Percentiles rank a stretch among this genome's conserved stretches.
These are phyloP conservation scores for Plemyria rubiginata DNA, from an alignment of 2,888 invertebrate genomes.

Conservation along the genomic window DNA sequence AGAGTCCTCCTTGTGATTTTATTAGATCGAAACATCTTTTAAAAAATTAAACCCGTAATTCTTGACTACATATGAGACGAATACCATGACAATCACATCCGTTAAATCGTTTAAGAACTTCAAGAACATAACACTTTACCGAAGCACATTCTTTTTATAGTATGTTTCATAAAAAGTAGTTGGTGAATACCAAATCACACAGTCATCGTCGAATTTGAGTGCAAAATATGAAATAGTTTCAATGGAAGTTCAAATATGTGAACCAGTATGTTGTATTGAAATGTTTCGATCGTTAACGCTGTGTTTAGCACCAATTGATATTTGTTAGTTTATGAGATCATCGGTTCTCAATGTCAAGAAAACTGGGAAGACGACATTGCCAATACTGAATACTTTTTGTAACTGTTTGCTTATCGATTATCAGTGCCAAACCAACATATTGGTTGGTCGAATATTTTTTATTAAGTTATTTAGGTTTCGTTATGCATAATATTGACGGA, in stretches of 20 bases:
- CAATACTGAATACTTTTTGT: slow-evolving; percentile 23
- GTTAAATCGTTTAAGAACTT: too few species aligned
- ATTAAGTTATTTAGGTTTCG: too few species aligned
- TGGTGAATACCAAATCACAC: not conserved
- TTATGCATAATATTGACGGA: too few species aligned
- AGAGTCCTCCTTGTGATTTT: too few species aligned
- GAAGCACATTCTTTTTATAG: not conserved
- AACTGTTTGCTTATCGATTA: not conserved
- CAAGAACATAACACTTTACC: not conserved
- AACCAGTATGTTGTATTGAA: slow-evolving; percentile 26
- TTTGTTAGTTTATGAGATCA: slow-evolving; percentile 25
- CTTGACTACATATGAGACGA: too few species aligned
- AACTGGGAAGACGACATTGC: slow-evolving; percentile 25
- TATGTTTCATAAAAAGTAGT: not conserved
- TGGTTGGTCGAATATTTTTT: too few species aligned
- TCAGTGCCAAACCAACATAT: too few species aligned
- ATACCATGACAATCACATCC: too few species aligned
- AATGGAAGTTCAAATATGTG: slow-evolving; percentile 18
- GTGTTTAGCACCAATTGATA: slow-evolving; percentile 30
- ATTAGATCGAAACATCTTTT: too few species aligned
- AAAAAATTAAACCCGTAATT: too few species aligned
- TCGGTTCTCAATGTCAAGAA: slow-evolving; percentile 30
- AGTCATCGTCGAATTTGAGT: not conserved
- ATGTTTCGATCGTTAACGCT: slow-evolving; percentile 25
- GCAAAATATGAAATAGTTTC: slow-evolving; percentile 15